phyloP scores from a whole-genome alignment of 2,797 vertebrate genomes.

The Myotis daubentonii region DNA sequence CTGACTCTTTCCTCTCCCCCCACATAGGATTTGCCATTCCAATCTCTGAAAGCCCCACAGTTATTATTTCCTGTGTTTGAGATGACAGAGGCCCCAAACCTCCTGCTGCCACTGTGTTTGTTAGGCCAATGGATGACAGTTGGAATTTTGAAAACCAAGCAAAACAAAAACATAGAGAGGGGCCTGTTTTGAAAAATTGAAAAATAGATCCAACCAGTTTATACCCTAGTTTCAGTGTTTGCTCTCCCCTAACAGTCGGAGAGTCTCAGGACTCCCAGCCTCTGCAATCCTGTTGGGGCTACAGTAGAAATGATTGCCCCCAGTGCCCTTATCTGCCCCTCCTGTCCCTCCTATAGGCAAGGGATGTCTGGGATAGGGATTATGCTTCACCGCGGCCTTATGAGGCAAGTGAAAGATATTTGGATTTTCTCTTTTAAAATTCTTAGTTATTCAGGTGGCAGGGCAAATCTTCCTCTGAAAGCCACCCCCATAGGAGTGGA shows the following conservation, averaged over 20 bases:
- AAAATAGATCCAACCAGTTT: slow-evolving; percentile 63
- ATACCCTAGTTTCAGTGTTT: slow-evolving; percentile 58
- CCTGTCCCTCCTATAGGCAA: not conserved
- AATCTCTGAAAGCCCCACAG: slow-evolving; percentile 26
- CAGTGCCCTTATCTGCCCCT: not conserved
- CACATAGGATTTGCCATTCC: slow-evolving; percentile 19
- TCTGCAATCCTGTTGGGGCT: not conserved
- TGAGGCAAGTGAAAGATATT: slow-evolving; percentile 41
- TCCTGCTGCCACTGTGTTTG: slow-evolving; percentile 36
- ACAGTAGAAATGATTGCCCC: slow-evolving; percentile 32
- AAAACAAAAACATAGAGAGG: slow-evolving; percentile 30
- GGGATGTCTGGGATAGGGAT: not conserved
- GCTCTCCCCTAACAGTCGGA: slow-evolving; percentile 35
- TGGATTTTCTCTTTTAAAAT: slow-evolving; percentile 57
- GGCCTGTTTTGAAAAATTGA: slow-evolving; percentile 66
- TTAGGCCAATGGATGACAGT: slow-evolving; percentile 33
- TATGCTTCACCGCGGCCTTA: not conserved
- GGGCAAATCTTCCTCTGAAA: slow-evolving; percentile 37
- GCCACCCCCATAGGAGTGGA: slow-evolving; percentile 13
- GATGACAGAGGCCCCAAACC: not conserved
- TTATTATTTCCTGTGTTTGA: slow-evolving; percentile 56
- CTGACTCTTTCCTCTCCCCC: not conserved
- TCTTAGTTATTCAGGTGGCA: slow-evolving; percentile 54
- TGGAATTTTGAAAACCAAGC: slow-evolving; percentile 64
- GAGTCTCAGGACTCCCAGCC: slow-evolving; percentile 16